Conservation (phyloP, 2,113 vertebrate species). For the Leptodactylus fuscus region DNA sequence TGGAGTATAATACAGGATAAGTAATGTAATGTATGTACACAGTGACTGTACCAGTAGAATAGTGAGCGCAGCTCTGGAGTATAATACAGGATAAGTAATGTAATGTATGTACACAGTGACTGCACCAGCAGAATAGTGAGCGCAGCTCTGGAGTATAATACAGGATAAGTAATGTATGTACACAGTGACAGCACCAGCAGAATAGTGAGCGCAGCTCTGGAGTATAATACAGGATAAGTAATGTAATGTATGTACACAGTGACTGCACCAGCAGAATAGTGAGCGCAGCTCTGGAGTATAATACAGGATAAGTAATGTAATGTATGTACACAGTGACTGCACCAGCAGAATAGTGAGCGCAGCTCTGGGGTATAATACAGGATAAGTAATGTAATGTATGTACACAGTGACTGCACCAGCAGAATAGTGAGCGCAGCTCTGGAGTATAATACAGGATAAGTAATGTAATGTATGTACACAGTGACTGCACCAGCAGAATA, state of each 20-base stretch:
- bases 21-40: neutral
- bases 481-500: neutral
- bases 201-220: neutral
- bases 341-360: constrained; percentile 1
- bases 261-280: neutral
- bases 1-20: neutral
- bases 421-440: constrained; percentile 5
- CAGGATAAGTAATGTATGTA: neutral
- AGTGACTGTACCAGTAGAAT: too few relatives aligned
- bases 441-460: neutral
- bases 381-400: too few relatives aligned
- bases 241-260: too few relatives aligned
- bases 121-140: neutral
- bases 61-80: neutral
- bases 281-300: neutral
- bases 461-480: neutral
- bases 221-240: too few relatives aligned
- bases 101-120: too few relatives aligned
- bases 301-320: too few relatives aligned
- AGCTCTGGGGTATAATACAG: too few relatives aligned
- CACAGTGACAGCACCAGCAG: too few relatives aligned
- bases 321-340: neutral
- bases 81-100: too few relatives aligned
- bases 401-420: too few relatives aligned
- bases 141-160: neutral